These are phyloP conservation scores for Irena cyanogastra DNA, from an alignment of 2,113 vertebrate species.

Conservation along the genomic window DNA sequence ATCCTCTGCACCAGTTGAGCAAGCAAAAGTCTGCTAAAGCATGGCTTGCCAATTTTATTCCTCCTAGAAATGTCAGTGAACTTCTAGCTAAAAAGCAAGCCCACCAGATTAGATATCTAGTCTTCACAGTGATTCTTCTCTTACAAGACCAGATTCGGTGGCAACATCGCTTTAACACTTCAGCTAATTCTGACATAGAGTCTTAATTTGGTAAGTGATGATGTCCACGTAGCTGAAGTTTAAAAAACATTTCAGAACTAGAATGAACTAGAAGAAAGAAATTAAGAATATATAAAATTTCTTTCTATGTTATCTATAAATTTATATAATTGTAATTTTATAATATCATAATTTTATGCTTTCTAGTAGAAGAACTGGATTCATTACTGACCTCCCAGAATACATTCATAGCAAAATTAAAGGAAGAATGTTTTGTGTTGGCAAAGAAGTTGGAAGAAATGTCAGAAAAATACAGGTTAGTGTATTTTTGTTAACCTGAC, in stretches of 20 bases:
- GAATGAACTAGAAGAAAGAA: background rate
- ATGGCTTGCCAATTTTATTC: conserved; percentile 6
- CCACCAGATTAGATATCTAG: background rate
- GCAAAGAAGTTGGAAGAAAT: conserved; percentile 79
- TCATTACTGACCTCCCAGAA: conserved; percentile 86
- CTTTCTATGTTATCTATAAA: background rate
- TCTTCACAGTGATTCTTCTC: background rate
- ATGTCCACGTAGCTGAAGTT: background rate
- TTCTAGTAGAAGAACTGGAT: conserved; percentile 84
- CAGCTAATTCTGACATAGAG: background rate
- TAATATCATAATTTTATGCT: background rate
- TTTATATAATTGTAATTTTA: background rate
- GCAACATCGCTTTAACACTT: background rate
- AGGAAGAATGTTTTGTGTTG: conserved; percentile 82
- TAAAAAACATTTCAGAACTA: background rate
- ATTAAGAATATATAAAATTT: background rate
- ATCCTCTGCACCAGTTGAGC: background rate
- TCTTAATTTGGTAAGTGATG: background rate
- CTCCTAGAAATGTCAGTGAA: background rate
- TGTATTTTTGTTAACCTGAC: background rate
- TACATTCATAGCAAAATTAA: conserved; percentile 83
- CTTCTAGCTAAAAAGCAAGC: background rate
- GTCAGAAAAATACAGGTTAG: conserved; percentile 82
- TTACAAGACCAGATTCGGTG: background rate
- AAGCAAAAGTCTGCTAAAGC: background rate